Percentiles rank a stretch among this genome's conserved stretches.
These are phyloP conservation scores for Carcharodon carcharias DNA, from an alignment of 2,797 vertebrate genomes.

Conservation along the genomic window DNA sequence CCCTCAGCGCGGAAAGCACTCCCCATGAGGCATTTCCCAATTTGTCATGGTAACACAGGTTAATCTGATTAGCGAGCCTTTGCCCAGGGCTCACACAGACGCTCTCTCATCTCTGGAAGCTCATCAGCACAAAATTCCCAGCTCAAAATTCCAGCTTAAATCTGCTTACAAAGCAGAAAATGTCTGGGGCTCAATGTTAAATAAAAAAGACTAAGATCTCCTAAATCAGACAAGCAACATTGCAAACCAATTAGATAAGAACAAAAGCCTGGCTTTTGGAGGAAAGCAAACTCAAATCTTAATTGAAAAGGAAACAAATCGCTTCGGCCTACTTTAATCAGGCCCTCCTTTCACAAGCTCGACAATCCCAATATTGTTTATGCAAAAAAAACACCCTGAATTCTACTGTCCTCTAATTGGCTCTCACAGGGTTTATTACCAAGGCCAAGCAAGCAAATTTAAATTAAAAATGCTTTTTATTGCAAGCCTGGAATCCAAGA, in stretches of 20 bases:
- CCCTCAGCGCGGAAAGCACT: not conserved
- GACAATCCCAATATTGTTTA: conserved; percentile 45
- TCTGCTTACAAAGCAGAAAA: not conserved
- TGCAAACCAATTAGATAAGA: conserved; percentile 11
- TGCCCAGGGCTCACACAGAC: conserved; percentile 10
- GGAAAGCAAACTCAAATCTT: conserved; percentile 56
- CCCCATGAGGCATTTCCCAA: not conserved
- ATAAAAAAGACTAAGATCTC: too few relatives aligned
- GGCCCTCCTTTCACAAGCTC: conserved; percentile 37
- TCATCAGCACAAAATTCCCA: not conserved
- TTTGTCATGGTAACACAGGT: conserved; percentile 39
- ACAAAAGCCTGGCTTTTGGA: conserved; percentile 42
- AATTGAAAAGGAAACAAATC: conserved; percentile 56
- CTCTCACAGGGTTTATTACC: conserved; percentile 43
- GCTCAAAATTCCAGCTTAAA: not conserved
- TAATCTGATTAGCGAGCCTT: conserved; percentile 40
- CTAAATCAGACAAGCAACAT: not conserved
- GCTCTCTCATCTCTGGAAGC: not conserved
- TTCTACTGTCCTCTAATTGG: conserved; percentile 51
- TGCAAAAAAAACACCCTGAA: conserved; percentile 57
- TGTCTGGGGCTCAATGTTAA: not conserved
- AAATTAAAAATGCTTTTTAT: conserved; percentile 41
- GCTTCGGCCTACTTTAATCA: conserved; percentile 45
- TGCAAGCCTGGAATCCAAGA: not conserved
- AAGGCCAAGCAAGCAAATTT: conserved; percentile 39